These are phyloP conservation scores for Furcifer pardalis DNA, from an alignment of 2,797 vertebrate species.

Conservation along the genomic window DNA sequence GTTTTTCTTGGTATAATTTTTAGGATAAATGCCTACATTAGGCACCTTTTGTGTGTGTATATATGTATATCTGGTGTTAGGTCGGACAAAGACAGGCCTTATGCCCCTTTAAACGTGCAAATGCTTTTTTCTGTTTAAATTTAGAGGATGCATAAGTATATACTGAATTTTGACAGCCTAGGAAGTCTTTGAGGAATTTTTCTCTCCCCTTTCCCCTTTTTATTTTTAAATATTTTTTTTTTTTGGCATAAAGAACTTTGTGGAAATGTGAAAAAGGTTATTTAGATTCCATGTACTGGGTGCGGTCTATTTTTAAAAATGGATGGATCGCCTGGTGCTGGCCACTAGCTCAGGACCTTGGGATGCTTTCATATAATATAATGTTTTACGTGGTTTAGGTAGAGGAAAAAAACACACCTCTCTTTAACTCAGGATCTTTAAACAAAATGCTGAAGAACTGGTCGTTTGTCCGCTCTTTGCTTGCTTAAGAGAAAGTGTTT, in stretches of 20 bases:
- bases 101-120: constrained; percentile 76
- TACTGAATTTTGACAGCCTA: constrained; percentile 70
- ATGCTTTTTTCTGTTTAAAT: constrained; percentile 76
- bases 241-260: constrained; percentile 65
- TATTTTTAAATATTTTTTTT: too few relatives aligned
- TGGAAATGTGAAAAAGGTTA: constrained; percentile 75
- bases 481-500: constrained; percentile 63
- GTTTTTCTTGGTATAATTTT: constrained; percentile 48
- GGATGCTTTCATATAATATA: constrained; percentile 72
- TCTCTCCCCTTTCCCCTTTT: too few relatives aligned
- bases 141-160: constrained; percentile 56
- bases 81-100: constrained; percentile 70
- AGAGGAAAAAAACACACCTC: too few relatives aligned
- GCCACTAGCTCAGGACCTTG: constrained; percentile 75
- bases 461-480: constrained; percentile 69
- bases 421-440: constrained; percentile 79
- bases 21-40: constrained; percentile 80
- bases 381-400: constrained; percentile 74
- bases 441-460: constrained; percentile 55
- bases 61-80: constrained; percentile 73
- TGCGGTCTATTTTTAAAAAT: constrained; percentile 80
- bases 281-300: constrained; percentile 77
- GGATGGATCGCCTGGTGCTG: constrained; percentile 78
- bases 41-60: constrained; percentile 74
- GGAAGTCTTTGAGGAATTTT: constrained; percentile 30